Conservation (phyloP, 2,113 vertebrate species). For the Cyphotilapia sp. region DNA sequence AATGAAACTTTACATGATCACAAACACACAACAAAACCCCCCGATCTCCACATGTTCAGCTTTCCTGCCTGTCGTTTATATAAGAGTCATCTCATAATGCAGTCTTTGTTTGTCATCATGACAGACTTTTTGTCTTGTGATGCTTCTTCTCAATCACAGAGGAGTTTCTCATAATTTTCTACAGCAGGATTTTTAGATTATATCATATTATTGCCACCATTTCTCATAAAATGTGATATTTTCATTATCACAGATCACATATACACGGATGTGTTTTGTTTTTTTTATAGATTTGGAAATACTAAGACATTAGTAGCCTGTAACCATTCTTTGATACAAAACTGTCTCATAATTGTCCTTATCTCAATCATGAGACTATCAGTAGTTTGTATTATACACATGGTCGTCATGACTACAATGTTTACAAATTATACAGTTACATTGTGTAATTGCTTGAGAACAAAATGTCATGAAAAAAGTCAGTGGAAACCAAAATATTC, state of each 20-base stretch:
- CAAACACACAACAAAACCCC: neutral
- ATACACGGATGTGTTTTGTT: rapidly evolving
- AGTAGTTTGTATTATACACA: neutral
- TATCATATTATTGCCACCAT: neutral
- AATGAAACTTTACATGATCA: neutral
- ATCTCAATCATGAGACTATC: neutral
- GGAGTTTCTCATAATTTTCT: neutral
- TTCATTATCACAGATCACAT: neutral
- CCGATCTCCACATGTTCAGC: neutral
- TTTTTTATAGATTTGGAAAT: neutral
- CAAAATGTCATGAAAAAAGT: neutral
- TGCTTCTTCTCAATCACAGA: neutral
- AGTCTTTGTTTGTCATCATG: neutral
- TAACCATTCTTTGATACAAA: neutral
- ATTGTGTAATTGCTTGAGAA: neutral
- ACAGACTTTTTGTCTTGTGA: neutral
- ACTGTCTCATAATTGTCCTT: neutral
- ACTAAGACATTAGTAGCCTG: neutral
- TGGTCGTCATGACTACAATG: neutral
- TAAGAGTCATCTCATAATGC: neutral
- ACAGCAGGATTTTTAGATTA: neutral
- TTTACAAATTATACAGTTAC: neutral
- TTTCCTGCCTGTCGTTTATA: neutral
- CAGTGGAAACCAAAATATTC: neutral
- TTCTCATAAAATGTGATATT: neutral